phyloP scores from a whole-genome alignment of 2,113 vertebrate species.

The Glaucidium brasilianum region DNA sequence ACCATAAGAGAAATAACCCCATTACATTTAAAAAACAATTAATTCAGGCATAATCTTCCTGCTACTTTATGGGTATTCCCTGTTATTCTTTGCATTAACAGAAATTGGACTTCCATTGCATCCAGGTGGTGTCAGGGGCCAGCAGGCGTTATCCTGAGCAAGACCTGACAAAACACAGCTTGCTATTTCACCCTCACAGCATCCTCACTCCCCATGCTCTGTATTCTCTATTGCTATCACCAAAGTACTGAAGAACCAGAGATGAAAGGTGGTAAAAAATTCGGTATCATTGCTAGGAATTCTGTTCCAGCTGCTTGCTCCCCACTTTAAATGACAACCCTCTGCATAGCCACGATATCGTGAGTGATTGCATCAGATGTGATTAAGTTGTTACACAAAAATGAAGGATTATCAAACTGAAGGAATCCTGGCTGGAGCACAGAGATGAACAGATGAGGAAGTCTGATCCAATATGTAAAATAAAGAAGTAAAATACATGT shows the following conservation, averaged over 20 bases:
- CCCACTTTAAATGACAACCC: neutral
- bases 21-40: neutral
- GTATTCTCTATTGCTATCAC: neutral
- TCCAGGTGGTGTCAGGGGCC: neutral
- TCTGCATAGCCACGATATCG: neutral
- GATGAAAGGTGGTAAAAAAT: neutral
- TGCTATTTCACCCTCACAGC: neutral
- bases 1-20: neutral
- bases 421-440: neutral
- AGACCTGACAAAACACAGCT: neutral
- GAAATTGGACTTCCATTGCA: neutral
- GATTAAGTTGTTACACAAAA: constrained; percentile 10
- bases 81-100: neutral
- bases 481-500: neutral
- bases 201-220: neutral
- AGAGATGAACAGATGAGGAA: constrained; percentile 6
- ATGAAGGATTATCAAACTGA: neutral
- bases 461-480: neutral
- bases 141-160: neutral
- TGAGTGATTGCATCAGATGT: neutral
- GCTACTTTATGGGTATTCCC: neutral
- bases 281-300: neutral
- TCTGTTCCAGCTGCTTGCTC: neutral
- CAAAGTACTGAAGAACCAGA: neutral
- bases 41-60: neutral